phyloP scores from a whole-genome alignment of 2,113 vertebrate genomes.

The Amblyopsis rosae region DNA sequence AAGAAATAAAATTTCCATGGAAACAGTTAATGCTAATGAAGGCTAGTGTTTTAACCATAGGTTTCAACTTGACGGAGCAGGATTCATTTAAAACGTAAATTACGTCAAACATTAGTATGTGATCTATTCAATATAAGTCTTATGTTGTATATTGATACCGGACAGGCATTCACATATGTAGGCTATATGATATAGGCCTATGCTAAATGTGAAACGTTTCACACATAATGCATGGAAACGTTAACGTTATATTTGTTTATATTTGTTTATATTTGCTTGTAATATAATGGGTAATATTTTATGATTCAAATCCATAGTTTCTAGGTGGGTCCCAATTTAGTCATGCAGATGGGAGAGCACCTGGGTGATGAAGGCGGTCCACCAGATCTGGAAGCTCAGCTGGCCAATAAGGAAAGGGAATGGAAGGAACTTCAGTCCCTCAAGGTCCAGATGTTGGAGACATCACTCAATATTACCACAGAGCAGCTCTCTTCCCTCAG shows the following conservation, averaged over 20 bases:
- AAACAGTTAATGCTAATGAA: not conserved
- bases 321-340: conserved; percentile 14
- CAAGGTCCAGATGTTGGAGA: conserved; percentile 64
- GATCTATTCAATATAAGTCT: not conserved
- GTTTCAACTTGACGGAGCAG: not conserved
- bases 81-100: not conserved
- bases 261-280: too few relatives aligned
- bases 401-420: conserved; percentile 77
- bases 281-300: too few relatives aligned
- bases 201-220: too few relatives aligned
- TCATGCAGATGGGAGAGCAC: conserved; percentile 40
- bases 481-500: conserved; percentile 43
- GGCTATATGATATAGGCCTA: too few relatives aligned
- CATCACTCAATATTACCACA: conserved; percentile 55
- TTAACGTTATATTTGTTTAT: too few relatives aligned
- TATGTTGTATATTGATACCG: not conserved
- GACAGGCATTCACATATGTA: too few relatives aligned
- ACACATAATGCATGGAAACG: too few relatives aligned
- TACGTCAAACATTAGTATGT: not conserved
- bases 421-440: conserved; percentile 72
- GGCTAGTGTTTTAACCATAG: too few relatives aligned
- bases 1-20: conserved; percentile 28
- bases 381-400: conserved; percentile 63
- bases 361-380: conserved; percentile 12
- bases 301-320: not conserved